Conservation (phyloP, 1,140 invertebrate genomes). For the Orussus abietinus region DNA sequence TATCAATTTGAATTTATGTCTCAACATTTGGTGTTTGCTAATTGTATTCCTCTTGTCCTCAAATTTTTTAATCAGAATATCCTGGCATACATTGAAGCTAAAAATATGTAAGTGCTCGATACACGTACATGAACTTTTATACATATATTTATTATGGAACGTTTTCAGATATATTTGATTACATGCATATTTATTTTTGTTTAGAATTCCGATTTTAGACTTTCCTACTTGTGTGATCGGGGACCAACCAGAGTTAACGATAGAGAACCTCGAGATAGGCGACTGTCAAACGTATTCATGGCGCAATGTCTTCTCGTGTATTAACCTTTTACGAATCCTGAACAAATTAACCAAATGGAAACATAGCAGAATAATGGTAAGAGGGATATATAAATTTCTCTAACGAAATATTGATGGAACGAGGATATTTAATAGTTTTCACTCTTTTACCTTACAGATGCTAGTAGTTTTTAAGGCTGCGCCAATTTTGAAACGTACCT, state of each 20-base stretch:
- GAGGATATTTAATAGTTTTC: too few relatives aligned
- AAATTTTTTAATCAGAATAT: slow-evolving; percentile 99
- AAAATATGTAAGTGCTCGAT: slow-evolving; percentile 70
- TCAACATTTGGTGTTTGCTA: slow-evolving; percentile 98
- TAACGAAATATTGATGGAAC: too few relatives aligned
- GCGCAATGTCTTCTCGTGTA: slow-evolving; percentile 98
- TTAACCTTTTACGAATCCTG: slow-evolving; percentile 93
- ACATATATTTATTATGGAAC: slow-evolving; percentile 5
- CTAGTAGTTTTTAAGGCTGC: slow-evolving; percentile 99
- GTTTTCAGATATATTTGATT: slow-evolving; percentile 8
- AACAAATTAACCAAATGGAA: slow-evolving; percentile 99
- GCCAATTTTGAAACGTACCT: slow-evolving; percentile 92
- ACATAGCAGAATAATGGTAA: slow-evolving; percentile 95
- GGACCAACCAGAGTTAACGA: slow-evolving; percentile 90
- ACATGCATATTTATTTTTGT: slow-evolving; percentile 26
- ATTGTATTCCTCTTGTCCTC: slow-evolving; percentile 96
- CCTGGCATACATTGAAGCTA: slow-evolving; percentile 89
- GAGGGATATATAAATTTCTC: too few relatives aligned
- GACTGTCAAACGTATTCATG: slow-evolving; percentile 88
- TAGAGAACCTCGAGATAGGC: slow-evolving; percentile 88
- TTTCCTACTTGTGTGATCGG: slow-evolving; percentile 96
- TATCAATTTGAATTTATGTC: slow-evolving; percentile 99
- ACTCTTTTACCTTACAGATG: slow-evolving; percentile 68
- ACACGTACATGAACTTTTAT: slow-evolving; percentile 6
- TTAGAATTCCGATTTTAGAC: slow-evolving; percentile 85